phyloP scores from a whole-genome alignment of 2,113 vertebrate species.

The Tachycineta bicolor region DNA sequence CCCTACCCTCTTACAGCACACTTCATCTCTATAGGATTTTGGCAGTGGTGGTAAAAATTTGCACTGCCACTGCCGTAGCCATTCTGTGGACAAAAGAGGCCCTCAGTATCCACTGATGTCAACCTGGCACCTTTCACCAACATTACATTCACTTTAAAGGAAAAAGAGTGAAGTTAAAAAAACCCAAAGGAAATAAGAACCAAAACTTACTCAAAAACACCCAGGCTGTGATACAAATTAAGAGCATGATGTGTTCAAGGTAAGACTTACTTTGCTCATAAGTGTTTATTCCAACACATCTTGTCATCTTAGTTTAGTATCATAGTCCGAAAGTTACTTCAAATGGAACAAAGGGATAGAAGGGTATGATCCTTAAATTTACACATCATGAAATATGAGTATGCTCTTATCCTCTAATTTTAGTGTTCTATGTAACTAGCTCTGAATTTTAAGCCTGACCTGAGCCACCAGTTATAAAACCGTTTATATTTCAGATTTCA shows the following conservation, averaged over 20 bases:
- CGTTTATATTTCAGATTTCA: not conserved
- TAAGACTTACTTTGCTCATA: not conserved
- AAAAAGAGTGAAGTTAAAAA: constrained; percentile 77
- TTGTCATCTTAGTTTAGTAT: not conserved
- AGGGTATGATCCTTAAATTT: not conserved
- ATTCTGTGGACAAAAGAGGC: constrained; percentile 56
- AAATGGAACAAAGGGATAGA: constrained; percentile 18
- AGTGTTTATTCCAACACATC: not conserved
- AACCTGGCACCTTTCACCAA: constrained; percentile 62
- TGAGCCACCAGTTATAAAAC: not conserved
- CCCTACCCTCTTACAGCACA: not conserved
- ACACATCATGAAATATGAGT: not conserved
- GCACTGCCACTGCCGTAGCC: constrained; percentile 50
- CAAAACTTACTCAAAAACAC: constrained; percentile 71
- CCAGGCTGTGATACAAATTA: constrained; percentile 40
- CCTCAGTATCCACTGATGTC: constrained; percentile 68
- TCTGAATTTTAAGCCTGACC: not conserved
- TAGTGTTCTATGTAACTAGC: not conserved
- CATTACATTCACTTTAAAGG: constrained; percentile 67
- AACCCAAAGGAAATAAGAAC: constrained; percentile 64
- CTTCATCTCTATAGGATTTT: constrained; percentile 48
- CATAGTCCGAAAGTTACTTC: constrained; percentile 42
- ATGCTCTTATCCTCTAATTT: not conserved
- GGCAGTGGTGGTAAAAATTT: not conserved
- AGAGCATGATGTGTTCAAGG: not conserved